Conservation (phyloP, 2,888 invertebrate genomes). For the Tetramorium bicarinatum region DNA sequence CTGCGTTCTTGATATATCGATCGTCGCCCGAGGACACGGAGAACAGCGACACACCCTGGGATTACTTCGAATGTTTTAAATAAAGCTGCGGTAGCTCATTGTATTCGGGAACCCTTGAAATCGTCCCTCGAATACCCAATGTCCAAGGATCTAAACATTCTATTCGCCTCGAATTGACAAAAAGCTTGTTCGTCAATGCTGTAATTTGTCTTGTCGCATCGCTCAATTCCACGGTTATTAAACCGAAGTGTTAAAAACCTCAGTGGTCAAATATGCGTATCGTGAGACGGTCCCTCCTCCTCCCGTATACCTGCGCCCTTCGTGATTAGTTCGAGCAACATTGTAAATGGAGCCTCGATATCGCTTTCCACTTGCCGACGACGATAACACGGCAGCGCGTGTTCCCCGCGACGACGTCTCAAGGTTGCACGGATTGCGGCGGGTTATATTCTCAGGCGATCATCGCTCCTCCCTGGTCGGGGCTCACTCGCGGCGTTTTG, state of each 20-base stretch:
- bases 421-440: conserved; percentile 50
- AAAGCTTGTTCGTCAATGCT: not conserved
- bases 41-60: conserved; percentile 61
- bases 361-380: conserved; percentile 17
- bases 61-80: conserved; percentile 56
- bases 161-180: not conserved
- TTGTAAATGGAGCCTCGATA: conserved; percentile 3
- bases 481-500: conserved; percentile 44
- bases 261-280: not conserved
- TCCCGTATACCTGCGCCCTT: not conserved
- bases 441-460: conserved; percentile 51
- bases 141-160: not conserved
- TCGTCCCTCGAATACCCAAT: not conserved
- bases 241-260: not conserved
- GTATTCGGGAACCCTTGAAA: not conserved
- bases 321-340: not conserved
- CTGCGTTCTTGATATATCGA: conserved; percentile 76
- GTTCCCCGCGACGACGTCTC: conserved; percentile 38
- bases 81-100: not conserved
- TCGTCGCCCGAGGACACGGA: conserved; percentile 59
- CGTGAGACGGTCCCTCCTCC: not conserved
- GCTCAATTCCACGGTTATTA: not conserved
- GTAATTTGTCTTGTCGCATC: not conserved
- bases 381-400: not conserved
- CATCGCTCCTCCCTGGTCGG: conserved; percentile 31